Evolutionary conservation across 2,797 vertebrate species (phyloP), one percentile per base, ranked within the genome.

Genomic region (Nannoperca obscura): DNA sequence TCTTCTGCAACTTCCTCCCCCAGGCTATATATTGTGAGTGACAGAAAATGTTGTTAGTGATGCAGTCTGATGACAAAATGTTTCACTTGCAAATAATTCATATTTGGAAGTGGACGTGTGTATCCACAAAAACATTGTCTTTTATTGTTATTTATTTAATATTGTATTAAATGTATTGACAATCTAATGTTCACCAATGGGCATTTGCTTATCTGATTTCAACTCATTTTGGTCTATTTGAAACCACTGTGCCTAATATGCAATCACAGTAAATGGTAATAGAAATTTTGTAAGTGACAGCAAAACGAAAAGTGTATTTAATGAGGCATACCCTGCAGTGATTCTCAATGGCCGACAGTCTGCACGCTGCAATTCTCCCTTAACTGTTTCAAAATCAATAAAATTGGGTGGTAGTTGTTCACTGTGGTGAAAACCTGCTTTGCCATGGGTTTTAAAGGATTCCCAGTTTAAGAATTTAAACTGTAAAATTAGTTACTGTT

Each of bases 21-120:
- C 19, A 19, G 62, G 74, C 54, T 68, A 75, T 75, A 2, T 20
- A 78, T 58, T 75, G 19, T 73, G 60, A 80, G 34, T 69, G 59
- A 71, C 66, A 74, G 74, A 63, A 79, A 76, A 69, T n/a, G 47
- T 54, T 78, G 34, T 66, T 64, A 83, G 63, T 19, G 59, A 80
- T 78, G 73, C 61, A 77, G 32, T 44, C 5, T 63, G 34, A 52
- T 82, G 65, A 46, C n/a, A 84, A 53, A 80, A 60, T 49, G 58
- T 14, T 46, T 57, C 55, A 12, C 30, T 58, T 63, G 17, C 34
- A 57, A 68, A 74, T 38, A 60, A 77, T 59, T 44, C 17, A 30
- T 7, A 47, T 55, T 60, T 38, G 20, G 5, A 58, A 27, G 24
- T 8, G 5, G 17, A 27, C 12, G n/a, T 20, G 19, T n/a, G 3